Conservation (phyloP, 2,888 invertebrate species). For the Candidula unifasciata region DNA sequence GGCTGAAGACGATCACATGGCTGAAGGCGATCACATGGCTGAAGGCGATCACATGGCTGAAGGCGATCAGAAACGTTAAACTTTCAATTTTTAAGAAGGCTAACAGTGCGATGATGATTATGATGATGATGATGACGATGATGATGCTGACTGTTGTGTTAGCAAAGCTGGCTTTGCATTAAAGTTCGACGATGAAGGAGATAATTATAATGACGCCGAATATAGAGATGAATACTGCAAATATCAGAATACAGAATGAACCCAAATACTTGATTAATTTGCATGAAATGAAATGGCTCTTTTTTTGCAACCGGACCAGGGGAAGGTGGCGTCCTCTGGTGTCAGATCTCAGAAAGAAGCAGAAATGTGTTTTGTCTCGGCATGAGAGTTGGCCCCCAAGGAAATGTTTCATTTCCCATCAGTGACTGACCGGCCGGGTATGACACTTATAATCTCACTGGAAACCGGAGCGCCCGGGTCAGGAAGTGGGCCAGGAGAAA, state of each 20-base stretch:
- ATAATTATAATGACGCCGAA: not conserved
- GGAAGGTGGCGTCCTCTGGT: not conserved
- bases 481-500: too few relatives aligned
- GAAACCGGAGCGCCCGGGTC: not conserved
- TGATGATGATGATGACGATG: too few relatives aligned
- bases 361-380: not conserved
- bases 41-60: too few relatives aligned
- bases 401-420: constrained; percentile 18
- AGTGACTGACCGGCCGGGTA: not conserved
- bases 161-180: not conserved
- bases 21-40: too few relatives aligned
- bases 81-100: too few relatives aligned
- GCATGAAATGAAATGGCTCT: too few relatives aligned
- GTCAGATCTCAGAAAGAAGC: not conserved
- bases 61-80: too few relatives aligned
- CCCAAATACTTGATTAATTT: not conserved
- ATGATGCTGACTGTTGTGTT: not conserved
- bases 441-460: too few relatives aligned
- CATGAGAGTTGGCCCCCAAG: not conserved
- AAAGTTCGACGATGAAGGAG: not conserved
- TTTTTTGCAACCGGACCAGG: too few relatives aligned
- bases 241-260: not conserved
- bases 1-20: too few relatives aligned
- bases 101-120: too few relatives aligned
- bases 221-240: not conserved